phyloP scores from a whole-genome alignment of 2,888 invertebrate genomes.

The Parochlus steinenii region DNA sequence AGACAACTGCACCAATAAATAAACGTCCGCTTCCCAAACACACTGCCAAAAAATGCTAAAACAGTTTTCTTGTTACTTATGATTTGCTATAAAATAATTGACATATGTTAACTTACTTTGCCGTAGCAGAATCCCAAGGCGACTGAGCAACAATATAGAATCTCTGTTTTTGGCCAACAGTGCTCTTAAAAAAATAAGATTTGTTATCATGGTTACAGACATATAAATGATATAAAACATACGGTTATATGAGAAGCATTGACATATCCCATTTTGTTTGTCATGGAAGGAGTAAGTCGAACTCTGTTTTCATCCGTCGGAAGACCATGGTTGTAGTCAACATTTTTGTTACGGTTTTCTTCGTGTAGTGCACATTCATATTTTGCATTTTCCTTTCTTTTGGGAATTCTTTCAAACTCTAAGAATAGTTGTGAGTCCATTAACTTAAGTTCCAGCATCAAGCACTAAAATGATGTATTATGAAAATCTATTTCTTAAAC shows the following conservation, averaged over 20 bases:
- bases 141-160: slow-evolving; percentile 58
- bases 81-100: slow-evolving; percentile 17
- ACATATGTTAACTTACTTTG: slow-evolving; percentile 16
- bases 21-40: slow-evolving; percentile 76
- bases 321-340: too few relatives aligned
- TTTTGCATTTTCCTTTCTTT: slow-evolving; percentile 49
- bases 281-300: slow-evolving; percentile 59
- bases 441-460: slow-evolving; percentile 47
- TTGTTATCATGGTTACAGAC: slow-evolving; percentile 1
- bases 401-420: slow-evolving; percentile 75
- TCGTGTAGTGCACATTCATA: slow-evolving; percentile 55
- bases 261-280: slow-evolving; percentile 77
- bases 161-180: slow-evolving; percentile 63
- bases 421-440: slow-evolving; percentile 58
- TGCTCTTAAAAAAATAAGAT: slow-evolving; percentile 39
- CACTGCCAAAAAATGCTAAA: slow-evolving; percentile 81
- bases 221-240: slow-evolving; percentile 15
- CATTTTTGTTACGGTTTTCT: slow-evolving; percentile 40
- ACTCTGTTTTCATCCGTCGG: slow-evolving; percentile 87
- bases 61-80: slow-evolving; percentile 21
- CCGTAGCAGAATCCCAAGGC: slow-evolving; percentile 24
- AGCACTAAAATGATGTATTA: slow-evolving; percentile 33
- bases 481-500: slow-evolving; percentile 8
- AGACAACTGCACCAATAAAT: slow-evolving; percentile 62
- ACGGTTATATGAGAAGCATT: slow-evolving; percentile 86